A percentile compares a stretch with the other conserved stretches of the same genome.
These are phyloP conservation scores for Ditylenchus dipsaci DNA, from an alignment of 1,140 invertebrate species.

Conservation along the genomic window DNA sequence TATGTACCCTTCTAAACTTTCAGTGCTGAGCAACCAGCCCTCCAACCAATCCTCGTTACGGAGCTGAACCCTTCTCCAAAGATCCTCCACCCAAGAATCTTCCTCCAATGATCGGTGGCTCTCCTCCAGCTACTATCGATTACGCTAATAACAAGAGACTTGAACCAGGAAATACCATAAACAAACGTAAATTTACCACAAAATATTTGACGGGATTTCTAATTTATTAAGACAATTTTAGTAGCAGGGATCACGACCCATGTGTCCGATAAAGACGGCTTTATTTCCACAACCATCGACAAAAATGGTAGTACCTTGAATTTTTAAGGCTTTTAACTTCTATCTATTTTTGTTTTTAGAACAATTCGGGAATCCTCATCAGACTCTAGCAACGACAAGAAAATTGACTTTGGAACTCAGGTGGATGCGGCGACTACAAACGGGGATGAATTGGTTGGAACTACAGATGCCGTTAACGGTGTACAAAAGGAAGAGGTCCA, in stretches of 20 bases:
- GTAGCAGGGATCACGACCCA: constrained; percentile 5
- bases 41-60: constrained; percentile 5
- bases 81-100: constrained; percentile 12
- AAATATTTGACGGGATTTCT: no score
- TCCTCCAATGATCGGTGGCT: constrained; percentile 26
- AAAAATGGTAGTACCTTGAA: no score
- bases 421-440: background rate
- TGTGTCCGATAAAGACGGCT: constrained; percentile 2
- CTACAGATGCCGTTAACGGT: background rate
- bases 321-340: no score
- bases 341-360: no score
- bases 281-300: no score
- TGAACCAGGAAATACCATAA: background rate
- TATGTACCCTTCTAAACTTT: no score
- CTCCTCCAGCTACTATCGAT: constrained; percentile 26
- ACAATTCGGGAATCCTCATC: no score
- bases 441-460: background rate
- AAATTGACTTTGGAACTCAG: background rate
- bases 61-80: constrained; percentile 27
- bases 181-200: no score
- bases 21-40: no score
- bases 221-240: no score
- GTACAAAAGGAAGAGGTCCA: background rate
- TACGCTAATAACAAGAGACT: constrained; percentile 9
- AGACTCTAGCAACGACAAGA: no score